These are phyloP conservation scores for Ganaspis brasiliensis DNA, from an alignment of 2,888 invertebrate species.

Conservation along the genomic window DNA sequence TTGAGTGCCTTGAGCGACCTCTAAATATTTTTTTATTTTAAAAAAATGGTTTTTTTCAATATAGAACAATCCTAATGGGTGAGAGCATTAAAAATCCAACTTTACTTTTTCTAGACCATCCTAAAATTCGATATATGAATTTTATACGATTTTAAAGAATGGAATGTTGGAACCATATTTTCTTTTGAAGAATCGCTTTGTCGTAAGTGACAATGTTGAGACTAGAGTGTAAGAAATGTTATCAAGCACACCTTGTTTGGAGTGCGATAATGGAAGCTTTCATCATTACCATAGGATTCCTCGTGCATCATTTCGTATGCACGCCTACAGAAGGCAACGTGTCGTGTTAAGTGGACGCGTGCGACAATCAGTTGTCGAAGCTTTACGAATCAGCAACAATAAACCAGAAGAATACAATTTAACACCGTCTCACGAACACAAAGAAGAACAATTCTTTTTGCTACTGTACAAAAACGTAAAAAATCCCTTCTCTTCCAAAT, in stretches of 20 bases:
- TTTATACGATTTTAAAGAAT: no score
- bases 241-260: constrained; percentile 19
- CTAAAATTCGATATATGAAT: no score
- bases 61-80: no score
- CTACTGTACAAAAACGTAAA: neutral
- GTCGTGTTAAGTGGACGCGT: constrained; percentile 68
- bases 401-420: constrained; percentile 56
- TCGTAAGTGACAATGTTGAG: constrained; percentile 14
- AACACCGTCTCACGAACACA: constrained; percentile 48
- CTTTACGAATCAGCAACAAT: constrained; percentile 51
- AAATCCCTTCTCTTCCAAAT: no score
- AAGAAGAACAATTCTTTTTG: neutral
- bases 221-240: constrained; percentile 1
- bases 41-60: no score
- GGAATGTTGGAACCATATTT: no score
- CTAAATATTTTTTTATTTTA: no score
- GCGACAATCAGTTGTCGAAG: constrained; percentile 57
- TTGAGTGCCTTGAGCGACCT: no score
- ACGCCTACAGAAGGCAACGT: constrained; percentile 64
- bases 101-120: no score
- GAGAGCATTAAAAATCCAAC: no score
- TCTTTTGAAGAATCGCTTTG: neutral
- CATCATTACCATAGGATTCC: constrained; percentile 64
- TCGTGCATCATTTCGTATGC: constrained; percentile 62
- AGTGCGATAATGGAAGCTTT: constrained; percentile 61